These are phyloP conservation scores for Acrocera orbiculus DNA, from an alignment of 2,888 invertebrate genomes.

Conservation along the genomic window DNA sequence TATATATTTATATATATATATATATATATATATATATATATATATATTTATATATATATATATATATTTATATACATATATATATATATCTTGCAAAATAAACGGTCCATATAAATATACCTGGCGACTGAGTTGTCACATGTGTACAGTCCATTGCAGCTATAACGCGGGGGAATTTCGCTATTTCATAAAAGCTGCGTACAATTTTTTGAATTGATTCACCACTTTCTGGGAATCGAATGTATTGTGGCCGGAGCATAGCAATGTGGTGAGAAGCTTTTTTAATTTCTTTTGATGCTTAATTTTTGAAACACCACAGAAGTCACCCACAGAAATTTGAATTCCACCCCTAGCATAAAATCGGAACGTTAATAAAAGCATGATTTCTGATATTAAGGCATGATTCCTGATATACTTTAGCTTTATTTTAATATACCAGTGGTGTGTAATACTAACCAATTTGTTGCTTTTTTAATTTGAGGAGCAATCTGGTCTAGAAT, in stretches of 20 bases:
- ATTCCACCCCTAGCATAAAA: conserved; percentile 6
- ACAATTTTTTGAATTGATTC: background rate
- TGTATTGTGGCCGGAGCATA: background rate
- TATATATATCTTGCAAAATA: no score
- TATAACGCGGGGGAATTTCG: background rate
- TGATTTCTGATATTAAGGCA: conserved; percentile 1
- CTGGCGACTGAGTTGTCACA: conserved; percentile 1
- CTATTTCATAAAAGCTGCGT: conserved; percentile 1
- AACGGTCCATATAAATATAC: no score
- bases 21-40: no score
- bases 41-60: no score
- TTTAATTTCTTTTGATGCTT: background rate
- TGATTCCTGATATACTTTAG: conserved; percentile 2
- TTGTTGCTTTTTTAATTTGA: no score
- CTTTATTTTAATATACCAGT: no score
- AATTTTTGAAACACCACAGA: conserved; percentile 2
- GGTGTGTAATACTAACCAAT: no score
- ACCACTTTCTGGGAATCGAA: background rate
- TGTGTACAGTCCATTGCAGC: background rate
- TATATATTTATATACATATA: no score
- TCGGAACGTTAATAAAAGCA: conserved; percentile 5
- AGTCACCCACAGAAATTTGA: conserved; percentile 1
- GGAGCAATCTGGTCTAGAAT: no score
- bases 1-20: no score
- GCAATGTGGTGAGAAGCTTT: conserved; percentile 2